Conservation (phyloP, 2,888 invertebrate species). For the Cephus pygmeus region DNA sequence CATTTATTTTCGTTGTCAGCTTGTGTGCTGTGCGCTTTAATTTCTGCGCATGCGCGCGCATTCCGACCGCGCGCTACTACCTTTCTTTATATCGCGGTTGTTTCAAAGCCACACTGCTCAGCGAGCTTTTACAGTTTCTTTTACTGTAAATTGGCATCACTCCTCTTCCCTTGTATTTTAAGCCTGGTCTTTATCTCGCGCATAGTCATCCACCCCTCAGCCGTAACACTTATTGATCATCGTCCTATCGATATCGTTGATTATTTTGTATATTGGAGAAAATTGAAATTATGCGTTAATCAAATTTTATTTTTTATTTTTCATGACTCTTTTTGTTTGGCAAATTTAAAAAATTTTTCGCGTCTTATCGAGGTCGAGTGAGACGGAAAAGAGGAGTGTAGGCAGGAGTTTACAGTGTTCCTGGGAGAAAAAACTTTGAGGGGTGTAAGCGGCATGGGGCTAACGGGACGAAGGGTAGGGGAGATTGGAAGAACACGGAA, state of each 20-base stretch:
- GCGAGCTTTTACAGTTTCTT: constrained; percentile 37
- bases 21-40: constrained; percentile 24
- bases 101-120: constrained; percentile 26
- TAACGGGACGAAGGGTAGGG: not conserved
- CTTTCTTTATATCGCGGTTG: constrained; percentile 33
- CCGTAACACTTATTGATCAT: constrained; percentile 1
- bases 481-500: not conserved
- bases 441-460: not conserved
- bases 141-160: constrained; percentile 48
- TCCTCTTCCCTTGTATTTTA: constrained; percentile 19
- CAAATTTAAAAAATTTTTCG: not conserved
- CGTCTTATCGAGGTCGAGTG: not conserved
- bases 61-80: constrained; percentile 3
- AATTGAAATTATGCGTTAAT: not conserved
- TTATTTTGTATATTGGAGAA: not conserved
- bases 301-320: not conserved
- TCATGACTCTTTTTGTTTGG: not conserved
- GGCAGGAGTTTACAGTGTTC: not conserved
- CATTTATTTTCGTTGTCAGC: constrained; percentile 32
- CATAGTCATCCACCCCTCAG: not conserved
- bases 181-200: constrained; percentile 21
- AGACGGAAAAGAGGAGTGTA: not conserved
- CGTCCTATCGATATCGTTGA: not conserved
- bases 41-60: constrained; percentile 21
- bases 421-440: not conserved